Evolutionary conservation across 2,113 vertebrate species (phyloP), one percentile per base, ranked within the genome.

Genomic region (Clarias magur): DNA sequence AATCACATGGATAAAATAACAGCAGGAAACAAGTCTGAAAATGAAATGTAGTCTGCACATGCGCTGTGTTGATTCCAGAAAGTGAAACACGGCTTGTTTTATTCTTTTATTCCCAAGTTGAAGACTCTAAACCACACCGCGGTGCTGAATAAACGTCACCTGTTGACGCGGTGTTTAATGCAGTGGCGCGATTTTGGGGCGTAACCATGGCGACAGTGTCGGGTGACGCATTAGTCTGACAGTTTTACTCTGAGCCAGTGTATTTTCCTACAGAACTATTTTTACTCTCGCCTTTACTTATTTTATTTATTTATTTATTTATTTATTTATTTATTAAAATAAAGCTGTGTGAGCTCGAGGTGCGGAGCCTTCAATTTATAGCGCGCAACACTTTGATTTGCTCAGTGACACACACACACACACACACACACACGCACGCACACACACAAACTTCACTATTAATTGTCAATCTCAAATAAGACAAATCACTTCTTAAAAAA

Each of bases 131-230:
- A 23, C 13, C 53, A 57, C 53, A 78, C 75, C 27, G 25, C 23
- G 1, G 21, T 75, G 12, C 19, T 75, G 13, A 53, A 48, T 1
- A 8, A n/a, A 70, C 63, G 82, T 84, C 82, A 84, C 82, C 63
- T 72, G 63, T 13, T 70, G 65, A 84, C 53, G 63, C 67, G 63
- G 25, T 54, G 62, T 67, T 25, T 9, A 19, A 16, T 48, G 38
- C 53, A 17, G 76, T n/a, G 25, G 60, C 80, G 30, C 63, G 81
- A 38, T 72, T 57, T 84, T 19, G 23, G 48, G 57, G 42, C 23
- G 82, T 68, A 57, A 72, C 82, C 82, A 56, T 84, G 82, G 65
- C 65, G 27, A 84, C 82, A 3, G 21, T 5, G 42, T 53, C 10
- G 65, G 15, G 62, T 72, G 82, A 84, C 65, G 82, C 67, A 59